Conservation (phyloP, 2,888 invertebrate species). For the Aleiodes leptofemur region DNA sequence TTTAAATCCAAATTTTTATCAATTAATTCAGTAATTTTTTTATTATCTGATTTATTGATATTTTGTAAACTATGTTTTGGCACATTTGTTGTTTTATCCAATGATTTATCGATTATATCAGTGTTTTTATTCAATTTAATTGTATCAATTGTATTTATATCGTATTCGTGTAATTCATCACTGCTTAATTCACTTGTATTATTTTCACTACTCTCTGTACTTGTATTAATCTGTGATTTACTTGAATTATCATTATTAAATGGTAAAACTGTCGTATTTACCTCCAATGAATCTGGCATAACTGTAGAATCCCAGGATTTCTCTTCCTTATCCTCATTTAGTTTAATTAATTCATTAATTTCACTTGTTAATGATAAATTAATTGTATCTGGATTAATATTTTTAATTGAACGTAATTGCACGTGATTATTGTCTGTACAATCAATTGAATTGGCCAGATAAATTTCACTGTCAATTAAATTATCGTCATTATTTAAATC, state of each 20-base stretch:
- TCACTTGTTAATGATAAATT: conserved; percentile 38
- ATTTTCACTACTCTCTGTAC: conserved; percentile 63
- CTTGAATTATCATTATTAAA: conserved; percentile 22
- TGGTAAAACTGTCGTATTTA: conserved; percentile 38
- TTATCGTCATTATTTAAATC: conserved; percentile 44
- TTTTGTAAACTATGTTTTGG: conserved; percentile 35
- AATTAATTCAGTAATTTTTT: conserved; percentile 49
- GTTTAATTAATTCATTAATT: conserved; percentile 7
- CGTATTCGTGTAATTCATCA: conserved; percentile 69
- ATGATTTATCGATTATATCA: neutral
- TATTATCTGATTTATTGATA: conserved; percentile 17
- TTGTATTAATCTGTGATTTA: conserved; percentile 46
- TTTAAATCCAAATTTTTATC: neutral
- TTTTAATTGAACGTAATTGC: conserved; percentile 68
- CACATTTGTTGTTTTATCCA: conserved; percentile 21
- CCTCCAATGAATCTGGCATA: conserved; percentile 70
- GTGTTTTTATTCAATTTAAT: neutral
- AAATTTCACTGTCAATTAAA: conserved; percentile 64
- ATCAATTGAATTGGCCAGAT: conserved; percentile 70
- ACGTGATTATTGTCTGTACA: conserved; percentile 64
- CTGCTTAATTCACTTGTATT: conserved; percentile 68
- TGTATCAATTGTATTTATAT: conserved; percentile 54
- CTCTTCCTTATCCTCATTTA: conserved; percentile 28
- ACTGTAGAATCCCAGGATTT: conserved; percentile 61
- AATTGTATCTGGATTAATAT: conserved; percentile 67